phyloP scores from a whole-genome alignment of 2,888 invertebrate species.

The Leucania comma region DNA sequence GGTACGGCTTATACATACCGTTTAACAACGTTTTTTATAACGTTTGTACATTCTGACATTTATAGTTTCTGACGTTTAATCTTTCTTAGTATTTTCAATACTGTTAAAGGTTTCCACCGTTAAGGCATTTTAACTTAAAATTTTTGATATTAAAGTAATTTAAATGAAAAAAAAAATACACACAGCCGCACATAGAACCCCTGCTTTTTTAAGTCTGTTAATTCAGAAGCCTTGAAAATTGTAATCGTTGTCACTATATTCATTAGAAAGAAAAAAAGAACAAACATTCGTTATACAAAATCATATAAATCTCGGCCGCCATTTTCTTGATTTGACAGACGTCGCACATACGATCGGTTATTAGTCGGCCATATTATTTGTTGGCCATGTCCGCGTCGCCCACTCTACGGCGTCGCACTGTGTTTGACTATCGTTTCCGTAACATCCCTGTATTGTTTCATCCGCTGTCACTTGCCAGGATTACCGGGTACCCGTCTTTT shows the following conservation, averaged over 20 bases:
- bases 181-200: too few species aligned
- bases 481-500: constrained; percentile 22
- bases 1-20: too few species aligned
- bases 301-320: constrained; percentile 3
- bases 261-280: constrained; percentile 1
- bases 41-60: too few species aligned
- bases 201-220: too few species aligned
- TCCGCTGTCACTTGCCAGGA: constrained; percentile 33
- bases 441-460: constrained; percentile 33
- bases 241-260: too few species aligned
- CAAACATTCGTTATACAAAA: background rate
- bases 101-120: too few species aligned
- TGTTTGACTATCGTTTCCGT: constrained; percentile 47
- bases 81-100: background rate
- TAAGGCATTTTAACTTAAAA: too few species aligned
- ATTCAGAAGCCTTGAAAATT: too few species aligned
- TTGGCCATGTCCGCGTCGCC: constrained; percentile 17
- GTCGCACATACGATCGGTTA: constrained; percentile 33
- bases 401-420: constrained; percentile 27
- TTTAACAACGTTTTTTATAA: too few species aligned
- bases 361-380: constrained; percentile 28
- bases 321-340: constrained; percentile 29
- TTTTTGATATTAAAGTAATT: too few species aligned
- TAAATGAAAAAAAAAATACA: too few species aligned
- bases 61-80: background rate